phyloP scores from a whole-genome alignment of 1,140 invertebrate species.

The Eupeodes corollae region DNA sequence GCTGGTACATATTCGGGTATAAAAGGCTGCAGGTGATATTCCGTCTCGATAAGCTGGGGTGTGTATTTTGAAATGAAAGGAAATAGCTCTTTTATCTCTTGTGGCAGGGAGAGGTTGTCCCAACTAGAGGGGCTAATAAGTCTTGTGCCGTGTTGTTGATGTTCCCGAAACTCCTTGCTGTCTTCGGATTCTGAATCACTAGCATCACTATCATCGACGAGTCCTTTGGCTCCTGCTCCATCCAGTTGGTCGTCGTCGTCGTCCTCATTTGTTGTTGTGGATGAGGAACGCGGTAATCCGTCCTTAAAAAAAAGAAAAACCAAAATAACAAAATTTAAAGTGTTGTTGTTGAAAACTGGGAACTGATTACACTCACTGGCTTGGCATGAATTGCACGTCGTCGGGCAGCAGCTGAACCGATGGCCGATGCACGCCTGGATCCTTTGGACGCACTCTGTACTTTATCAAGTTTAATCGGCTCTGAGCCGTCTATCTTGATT shows the following conservation, averaged over 20 bases:
- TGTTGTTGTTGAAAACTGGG: no score
- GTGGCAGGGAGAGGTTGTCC: conserved; percentile 66
- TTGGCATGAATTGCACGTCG: no score
- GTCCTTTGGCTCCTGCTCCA: neutral
- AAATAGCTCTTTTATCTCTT: conserved; percentile 86
- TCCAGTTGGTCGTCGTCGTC: neutral
- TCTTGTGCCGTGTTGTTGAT: conserved; percentile 41
- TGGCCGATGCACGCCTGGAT: neutral
- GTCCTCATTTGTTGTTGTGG: neutral
- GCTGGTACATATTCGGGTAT: conserved; percentile 95
- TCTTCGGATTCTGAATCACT: neutral
- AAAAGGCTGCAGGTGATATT: conserved; percentile 85
- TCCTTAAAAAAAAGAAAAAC: neutral
- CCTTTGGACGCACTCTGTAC: neutral
- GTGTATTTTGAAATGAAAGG: conserved; percentile 88
- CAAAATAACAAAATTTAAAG: neutral
- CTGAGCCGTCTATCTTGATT: neutral
- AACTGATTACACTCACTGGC: no score
- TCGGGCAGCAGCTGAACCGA: neutral
- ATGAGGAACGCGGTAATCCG: neutral
- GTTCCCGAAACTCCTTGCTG: neutral
- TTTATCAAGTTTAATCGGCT: neutral
- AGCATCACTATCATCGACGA: neutral
- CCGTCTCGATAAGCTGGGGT: conserved; percentile 81
- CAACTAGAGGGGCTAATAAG: conserved; percentile 56